Conservation (phyloP, 1,140 invertebrate genomes). For the Magallana gigas region DNA sequence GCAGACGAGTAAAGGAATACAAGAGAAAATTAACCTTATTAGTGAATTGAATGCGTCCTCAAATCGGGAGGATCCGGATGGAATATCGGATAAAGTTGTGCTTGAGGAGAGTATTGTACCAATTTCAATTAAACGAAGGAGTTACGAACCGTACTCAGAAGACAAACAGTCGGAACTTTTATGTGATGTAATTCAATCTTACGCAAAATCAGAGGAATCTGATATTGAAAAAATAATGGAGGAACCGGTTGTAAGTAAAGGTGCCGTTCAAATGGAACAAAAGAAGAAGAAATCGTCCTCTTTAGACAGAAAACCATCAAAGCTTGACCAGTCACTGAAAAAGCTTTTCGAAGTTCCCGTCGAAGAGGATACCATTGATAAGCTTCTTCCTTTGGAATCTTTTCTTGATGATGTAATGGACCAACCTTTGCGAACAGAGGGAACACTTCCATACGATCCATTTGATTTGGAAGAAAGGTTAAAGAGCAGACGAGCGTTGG, state of each 20-base stretch:
- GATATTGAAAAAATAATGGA: slow-evolving; percentile 7
- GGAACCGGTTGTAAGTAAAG: background rate
- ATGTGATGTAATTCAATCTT: slow-evolving; percentile 24
- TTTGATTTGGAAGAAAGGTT: slow-evolving; percentile 24
- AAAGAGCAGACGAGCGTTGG: background rate
- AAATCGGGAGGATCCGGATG: slow-evolving; percentile 11
- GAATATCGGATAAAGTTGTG: slow-evolving; percentile 15
- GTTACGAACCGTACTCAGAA: background rate
- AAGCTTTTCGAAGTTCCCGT: slow-evolving; percentile 26
- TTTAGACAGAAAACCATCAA: slow-evolving; percentile 18
- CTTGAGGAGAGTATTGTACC: slow-evolving; percentile 18
- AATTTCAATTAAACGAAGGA: slow-evolving; percentile 27
- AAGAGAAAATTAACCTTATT: slow-evolving; percentile 16
- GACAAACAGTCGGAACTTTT: background rate
- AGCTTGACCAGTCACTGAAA: slow-evolving; percentile 35
- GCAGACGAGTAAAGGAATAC: background rate
- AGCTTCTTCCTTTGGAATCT: slow-evolving; percentile 28
- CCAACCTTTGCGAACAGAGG: background rate
- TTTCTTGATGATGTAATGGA: slow-evolving; percentile 17
- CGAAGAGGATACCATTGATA: slow-evolving; percentile 7
- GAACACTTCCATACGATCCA: slow-evolving; percentile 27
- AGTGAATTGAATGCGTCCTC: background rate
- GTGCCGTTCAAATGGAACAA: background rate
- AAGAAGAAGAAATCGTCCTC: background rate
- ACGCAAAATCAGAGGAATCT: background rate